Conservation (phyloP, 2,113 vertebrate species). For the Hylia prasina region DNA sequence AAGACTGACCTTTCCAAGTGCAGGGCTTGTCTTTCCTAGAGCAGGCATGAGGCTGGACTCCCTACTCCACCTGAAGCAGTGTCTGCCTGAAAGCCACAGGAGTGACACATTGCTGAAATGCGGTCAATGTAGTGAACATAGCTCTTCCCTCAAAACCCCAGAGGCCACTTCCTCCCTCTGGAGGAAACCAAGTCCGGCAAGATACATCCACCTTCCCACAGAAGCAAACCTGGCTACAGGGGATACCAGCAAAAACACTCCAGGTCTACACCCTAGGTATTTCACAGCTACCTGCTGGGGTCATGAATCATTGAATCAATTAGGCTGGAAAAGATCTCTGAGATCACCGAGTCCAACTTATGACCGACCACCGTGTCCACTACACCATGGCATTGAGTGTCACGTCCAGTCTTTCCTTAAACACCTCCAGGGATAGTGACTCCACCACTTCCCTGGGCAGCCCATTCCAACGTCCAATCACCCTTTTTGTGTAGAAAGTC, state of each 20-base stretch:
- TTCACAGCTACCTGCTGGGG: background rate
- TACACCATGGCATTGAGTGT: fast-evolving
- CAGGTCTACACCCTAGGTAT: fast-evolving
- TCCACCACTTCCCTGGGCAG: background rate
- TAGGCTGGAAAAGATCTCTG: background rate
- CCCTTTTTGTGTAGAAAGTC: background rate
- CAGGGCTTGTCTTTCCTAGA: fast-evolving
- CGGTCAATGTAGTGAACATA: fast-evolving
- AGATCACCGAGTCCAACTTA: background rate
- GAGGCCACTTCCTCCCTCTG: fast-evolving
- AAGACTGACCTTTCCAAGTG: background rate
- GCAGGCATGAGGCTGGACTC: fast-evolving
- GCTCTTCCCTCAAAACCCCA: background rate
- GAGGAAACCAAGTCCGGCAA: fast-evolving
- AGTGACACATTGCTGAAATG: fast-evolving
- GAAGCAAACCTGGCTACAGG: background rate
- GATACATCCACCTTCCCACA: background rate
- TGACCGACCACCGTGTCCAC: fast-evolving
- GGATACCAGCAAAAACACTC: background rate
- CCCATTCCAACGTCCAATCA: background rate
- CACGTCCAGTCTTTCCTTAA: background rate
- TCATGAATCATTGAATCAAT: fast-evolving
- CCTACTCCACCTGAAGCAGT: background rate
- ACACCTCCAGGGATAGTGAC: background rate
- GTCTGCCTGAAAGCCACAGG: background rate